These are phyloP conservation scores for Panthera tigris DNA, from an alignment of 2,113 vertebrate genomes.

Conservation along the genomic window DNA sequence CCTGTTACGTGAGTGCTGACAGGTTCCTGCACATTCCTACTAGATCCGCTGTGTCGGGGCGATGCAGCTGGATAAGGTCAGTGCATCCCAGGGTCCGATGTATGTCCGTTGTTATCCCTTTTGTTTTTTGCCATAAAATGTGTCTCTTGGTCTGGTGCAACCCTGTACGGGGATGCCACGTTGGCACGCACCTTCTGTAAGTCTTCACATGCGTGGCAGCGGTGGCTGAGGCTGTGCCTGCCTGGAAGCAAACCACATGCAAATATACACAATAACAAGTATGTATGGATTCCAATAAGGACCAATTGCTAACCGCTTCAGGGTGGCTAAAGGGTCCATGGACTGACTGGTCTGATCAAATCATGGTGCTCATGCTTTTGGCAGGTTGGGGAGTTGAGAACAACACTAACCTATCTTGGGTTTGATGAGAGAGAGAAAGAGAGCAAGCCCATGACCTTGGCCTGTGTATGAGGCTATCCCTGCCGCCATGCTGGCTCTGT, in stretches of 20 bases:
- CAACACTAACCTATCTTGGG: no score
- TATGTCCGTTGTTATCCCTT: neutral
- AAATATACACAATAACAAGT: neutral
- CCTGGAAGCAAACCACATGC: neutral
- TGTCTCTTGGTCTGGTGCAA: neutral
- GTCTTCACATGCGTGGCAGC: neutral
- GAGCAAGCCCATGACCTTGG: neutral
- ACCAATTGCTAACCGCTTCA: neutral
- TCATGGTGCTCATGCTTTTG: neutral
- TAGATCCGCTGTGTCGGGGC: neutral
- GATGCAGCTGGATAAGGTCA: neutral
- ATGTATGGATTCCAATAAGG: neutral
- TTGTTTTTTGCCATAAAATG: neutral
- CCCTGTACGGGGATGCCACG: no score
- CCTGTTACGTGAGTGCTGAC: rapidly evolving
- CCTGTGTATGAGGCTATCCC: neutral
- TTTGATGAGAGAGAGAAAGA: neutral
- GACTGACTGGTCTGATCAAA: neutral
- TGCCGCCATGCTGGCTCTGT: neutral
- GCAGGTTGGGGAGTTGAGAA: no score
- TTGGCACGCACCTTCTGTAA: neutral
- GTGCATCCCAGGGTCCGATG: neutral
- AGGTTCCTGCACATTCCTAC: neutral
- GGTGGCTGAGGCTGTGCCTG: rapidly evolving
- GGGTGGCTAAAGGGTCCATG: neutral